Conservation (phyloP, 2,888 invertebrate genomes). For the Parapristionchus giblindavisi region DNA sequence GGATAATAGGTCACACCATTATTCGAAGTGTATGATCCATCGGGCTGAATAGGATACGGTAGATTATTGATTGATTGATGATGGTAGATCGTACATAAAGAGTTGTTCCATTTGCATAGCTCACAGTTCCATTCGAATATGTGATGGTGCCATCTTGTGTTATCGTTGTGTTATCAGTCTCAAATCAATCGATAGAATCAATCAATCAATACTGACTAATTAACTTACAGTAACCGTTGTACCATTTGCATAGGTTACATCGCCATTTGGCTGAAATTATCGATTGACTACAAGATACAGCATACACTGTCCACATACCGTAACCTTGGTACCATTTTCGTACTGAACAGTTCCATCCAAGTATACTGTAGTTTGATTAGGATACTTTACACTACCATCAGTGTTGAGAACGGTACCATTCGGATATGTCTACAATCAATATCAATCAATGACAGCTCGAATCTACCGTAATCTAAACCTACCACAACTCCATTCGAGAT, state of each 20-base stretch:
- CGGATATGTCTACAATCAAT: too few species aligned
- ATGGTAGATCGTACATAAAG: neutral
- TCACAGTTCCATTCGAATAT: conserved; percentile 1
- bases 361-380: neutral
- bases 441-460: neutral
- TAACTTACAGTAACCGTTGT: neutral
- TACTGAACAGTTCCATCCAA: neutral
- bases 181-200: neutral
- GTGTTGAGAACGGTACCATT: conserved; percentile 27
- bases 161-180: neutral
- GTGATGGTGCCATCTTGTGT: neutral
- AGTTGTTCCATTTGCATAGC: conserved; percentile 7
- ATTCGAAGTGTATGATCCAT: neutral
- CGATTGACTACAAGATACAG: too few species aligned
- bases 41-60: too few species aligned
- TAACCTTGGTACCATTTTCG: conserved; percentile 22
- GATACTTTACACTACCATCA: conserved; percentile 10
- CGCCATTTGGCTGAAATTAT: neutral
- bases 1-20: conserved; percentile 20
- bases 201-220: neutral
- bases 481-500: conserved; percentile 21
- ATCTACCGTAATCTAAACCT: neutral
- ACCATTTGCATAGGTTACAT: neutral
- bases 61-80: neutral
- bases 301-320: too few species aligned